Evolutionary conservation across 2,797 vertebrate species (phyloP).

Genomic region (Sus cebifrons): DNA sequence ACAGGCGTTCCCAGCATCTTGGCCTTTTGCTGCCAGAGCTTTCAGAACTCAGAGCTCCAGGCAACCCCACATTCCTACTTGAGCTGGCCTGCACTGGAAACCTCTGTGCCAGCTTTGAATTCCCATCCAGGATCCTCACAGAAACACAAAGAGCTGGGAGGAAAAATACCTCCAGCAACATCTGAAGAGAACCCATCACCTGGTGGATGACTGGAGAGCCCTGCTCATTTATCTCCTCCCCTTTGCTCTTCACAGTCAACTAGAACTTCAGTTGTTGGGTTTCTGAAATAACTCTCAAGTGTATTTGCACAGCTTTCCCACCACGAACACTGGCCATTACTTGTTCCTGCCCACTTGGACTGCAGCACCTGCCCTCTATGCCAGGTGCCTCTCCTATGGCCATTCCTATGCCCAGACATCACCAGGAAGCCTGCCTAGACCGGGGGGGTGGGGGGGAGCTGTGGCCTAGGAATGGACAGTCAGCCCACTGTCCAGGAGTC

Average conservation of each 20-base stretch:
- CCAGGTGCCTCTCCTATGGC: background rate
- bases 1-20: too few relatives aligned
- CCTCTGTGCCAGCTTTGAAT: background rate
- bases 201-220: background rate
- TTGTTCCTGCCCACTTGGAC: background rate
- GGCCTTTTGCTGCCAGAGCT: background rate
- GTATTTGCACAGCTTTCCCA: background rate
- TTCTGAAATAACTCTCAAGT: background rate
- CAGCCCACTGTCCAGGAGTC: background rate
- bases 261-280: background rate
- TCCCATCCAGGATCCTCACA: background rate
- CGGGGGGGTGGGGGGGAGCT: too few relatives aligned
- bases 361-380: background rate
- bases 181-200: background rate
- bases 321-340: accelerated
- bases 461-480: background rate
- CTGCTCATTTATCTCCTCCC: background rate
- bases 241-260: background rate
- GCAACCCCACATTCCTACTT: background rate
- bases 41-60: background rate
- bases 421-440: background rate
- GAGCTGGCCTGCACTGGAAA: background rate
- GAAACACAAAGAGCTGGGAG: conserved; percentile 30
- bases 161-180: conserved; percentile 21
- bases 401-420: too few relatives aligned